A percentile compares a stretch with the other conserved stretches of the same genome.
Conservation (phyloP, 1,140 invertebrate species). For the Sycophila sp. region DNA sequence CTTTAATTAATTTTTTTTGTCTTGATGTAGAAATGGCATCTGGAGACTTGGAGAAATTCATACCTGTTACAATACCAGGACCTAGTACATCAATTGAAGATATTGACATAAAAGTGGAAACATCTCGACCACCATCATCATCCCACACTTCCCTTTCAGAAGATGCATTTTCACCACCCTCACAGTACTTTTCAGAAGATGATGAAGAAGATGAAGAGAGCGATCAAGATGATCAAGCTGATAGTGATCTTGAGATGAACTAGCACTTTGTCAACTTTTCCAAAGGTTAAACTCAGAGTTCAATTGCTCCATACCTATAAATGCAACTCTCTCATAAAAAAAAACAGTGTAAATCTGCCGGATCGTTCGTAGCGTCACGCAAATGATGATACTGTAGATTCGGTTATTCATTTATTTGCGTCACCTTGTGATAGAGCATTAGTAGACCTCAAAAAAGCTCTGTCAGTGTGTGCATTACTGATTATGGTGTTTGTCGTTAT, state of each 20-base stretch:
- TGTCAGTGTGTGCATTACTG: conserved; percentile 29
- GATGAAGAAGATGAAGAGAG: conserved; percentile 64
- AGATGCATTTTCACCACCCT: conserved; percentile 61
- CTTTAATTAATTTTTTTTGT: conserved; percentile 7
- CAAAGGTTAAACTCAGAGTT: conserved; percentile 57
- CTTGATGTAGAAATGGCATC: conserved; percentile 59
- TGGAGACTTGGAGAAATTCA: conserved; percentile 64
- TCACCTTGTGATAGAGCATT: conserved; percentile 27
- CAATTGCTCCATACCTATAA: conserved; percentile 41
- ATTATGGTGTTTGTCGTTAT: conserved; percentile 39
- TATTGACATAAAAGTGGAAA: conserved; percentile 60
- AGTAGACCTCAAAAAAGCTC: conserved; percentile 20
- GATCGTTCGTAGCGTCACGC: conserved; percentile 23
- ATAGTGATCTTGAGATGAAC: conserved; percentile 66
- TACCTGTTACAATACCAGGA: conserved; percentile 63
- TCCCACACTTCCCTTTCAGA: conserved; percentile 64
- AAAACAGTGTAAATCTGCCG: conserved; percentile 38
- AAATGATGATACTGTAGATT: conserved; percentile 29
- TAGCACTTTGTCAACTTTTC: conserved; percentile 56
- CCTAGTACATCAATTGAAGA: conserved; percentile 64
- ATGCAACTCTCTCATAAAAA: conserved; percentile 42
- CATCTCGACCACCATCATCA: conserved; percentile 62
- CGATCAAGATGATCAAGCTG: conserved; percentile 63
- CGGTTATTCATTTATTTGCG: conserved; percentile 40
- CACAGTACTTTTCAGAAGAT: conserved; percentile 63